Evolutionary conservation across 2,113 vertebrate species (phyloP).

Genomic region (Actinemys pallida): DNA sequence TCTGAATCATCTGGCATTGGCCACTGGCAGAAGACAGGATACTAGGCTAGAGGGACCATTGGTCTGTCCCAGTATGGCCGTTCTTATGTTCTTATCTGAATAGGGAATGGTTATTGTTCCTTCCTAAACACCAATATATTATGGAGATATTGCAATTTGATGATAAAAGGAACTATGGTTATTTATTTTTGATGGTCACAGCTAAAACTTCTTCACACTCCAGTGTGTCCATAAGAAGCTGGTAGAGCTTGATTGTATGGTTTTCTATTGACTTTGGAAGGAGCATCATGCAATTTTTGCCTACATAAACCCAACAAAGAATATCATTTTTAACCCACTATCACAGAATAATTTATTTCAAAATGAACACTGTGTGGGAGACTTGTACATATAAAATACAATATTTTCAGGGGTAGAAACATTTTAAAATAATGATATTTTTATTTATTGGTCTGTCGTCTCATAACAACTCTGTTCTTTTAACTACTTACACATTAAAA

Average conservation of each 20-base stretch:
- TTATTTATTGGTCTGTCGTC: background rate
- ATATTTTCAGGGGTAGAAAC: background rate
- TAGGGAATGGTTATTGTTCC: background rate
- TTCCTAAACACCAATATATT: background rate
- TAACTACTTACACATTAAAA: constrained; percentile 25
- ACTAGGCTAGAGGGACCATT: background rate
- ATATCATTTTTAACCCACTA: background rate
- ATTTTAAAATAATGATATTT: background rate
- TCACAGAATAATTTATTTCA: constrained; percentile 3
- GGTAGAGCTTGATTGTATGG: background rate
- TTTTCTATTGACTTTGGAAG: background rate
- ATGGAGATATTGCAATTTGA: background rate
- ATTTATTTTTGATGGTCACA: background rate
- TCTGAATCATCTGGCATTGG: background rate
- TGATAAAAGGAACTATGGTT: background rate
- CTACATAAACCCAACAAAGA: background rate
- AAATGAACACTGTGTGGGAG: background rate
- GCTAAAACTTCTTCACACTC: background rate
- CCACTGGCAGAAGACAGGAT: background rate
- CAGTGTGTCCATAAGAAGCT: background rate
- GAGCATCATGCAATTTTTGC: background rate
- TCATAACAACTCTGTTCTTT: constrained; percentile 22
- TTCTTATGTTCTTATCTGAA: background rate
- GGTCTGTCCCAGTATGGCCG: background rate
- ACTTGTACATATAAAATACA: constrained; percentile 11